Base-by-base conservation (phyloP, 2,888 invertebrate genomes). In the Girardia tigrina region DNA sequence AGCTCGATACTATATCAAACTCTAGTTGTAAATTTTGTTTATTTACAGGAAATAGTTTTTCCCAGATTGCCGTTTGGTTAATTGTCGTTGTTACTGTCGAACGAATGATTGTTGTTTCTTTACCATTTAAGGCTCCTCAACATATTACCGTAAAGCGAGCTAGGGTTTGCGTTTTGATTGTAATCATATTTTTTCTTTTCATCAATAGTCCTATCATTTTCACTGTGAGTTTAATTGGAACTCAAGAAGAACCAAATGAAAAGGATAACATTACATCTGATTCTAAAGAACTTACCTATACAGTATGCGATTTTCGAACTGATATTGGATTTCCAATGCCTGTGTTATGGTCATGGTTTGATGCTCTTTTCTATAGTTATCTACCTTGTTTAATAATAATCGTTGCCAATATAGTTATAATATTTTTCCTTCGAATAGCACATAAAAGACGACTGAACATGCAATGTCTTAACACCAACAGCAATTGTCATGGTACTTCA, bases 31-130 rank as follows among this genome's bases (percentile, higher is more conserved):
- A 42, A 42, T 8, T 74, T 2, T 74, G 6, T 42, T 23, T n/a
- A n/a, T 74, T 74, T 42, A 20, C 27, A 2, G 27, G 69, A 16
- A 26, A 14, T 4, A 28, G 69, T 23, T 74, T 56, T 23, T 74
- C 74, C 6, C 74, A 74, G 16, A 6, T 74, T 20, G 42, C 74
- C 27, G 74, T 74, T 56, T 74, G 74, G 74, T 69, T 74, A 70
- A 74, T 74, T 2, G 27, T 74, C 1, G 56, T 69, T 1, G 74
- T 74, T n/a, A 74, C 74, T 1, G 42, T 74, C 16, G 74, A 74
- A 28, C 6, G 74, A 6, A 27, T 74, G 56, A 42, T 74, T 4
- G 74, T 74, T 6, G 74, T 74, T 6, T 26, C 27, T 28, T 56
- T 23, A 6, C 74, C 74, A 26, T 27, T 74, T 26, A 42, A 42